A percentile compares a stretch with the other conserved stretches of the same genome.
phyloP scores from a whole-genome alignment of 1,140 invertebrate species.

The Littorina saxatilis region DNA sequence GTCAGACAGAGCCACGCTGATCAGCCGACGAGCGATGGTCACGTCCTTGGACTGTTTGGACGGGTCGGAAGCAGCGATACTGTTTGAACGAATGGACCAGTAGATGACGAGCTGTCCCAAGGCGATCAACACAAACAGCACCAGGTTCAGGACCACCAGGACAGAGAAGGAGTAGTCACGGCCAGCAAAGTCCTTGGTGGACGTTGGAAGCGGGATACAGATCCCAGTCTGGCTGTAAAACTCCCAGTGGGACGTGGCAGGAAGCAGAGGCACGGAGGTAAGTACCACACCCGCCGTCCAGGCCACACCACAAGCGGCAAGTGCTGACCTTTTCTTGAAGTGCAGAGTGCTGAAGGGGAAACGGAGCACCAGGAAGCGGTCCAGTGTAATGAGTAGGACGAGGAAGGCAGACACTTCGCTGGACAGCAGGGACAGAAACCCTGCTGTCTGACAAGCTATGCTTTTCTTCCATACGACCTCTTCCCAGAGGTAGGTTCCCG shows the following conservation, averaged over 20 bases:
- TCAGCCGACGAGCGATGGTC: constrained; percentile 38
- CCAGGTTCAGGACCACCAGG: constrained; percentile 51
- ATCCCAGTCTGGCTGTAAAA: constrained; percentile 47
- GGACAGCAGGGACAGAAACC: constrained; percentile 59
- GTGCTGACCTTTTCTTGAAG: constrained; percentile 33
- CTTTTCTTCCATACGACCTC: constrained; percentile 51
- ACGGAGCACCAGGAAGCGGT: constrained; percentile 57
- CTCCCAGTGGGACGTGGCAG: background rate
- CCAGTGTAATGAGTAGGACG: constrained; percentile 56
- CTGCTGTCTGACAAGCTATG: constrained; percentile 56
- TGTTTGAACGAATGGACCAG: constrained; percentile 31
- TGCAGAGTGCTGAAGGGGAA: constrained; percentile 55
- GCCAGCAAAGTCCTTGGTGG: constrained; percentile 20
- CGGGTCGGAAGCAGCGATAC: background rate
- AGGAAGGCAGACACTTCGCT: constrained; percentile 56
- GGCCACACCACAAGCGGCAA: background rate
- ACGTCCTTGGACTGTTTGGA: constrained; percentile 33
- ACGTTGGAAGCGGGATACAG: constrained; percentile 52
- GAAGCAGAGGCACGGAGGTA: constrained; percentile 43
- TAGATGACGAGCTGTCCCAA: constrained; percentile 53
- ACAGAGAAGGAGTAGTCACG: constrained; percentile 46
- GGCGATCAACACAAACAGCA: constrained; percentile 47
- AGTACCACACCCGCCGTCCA: constrained; percentile 45
- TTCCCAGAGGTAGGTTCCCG: constrained; percentile 53
- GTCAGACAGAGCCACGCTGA: constrained; percentile 39